Evolutionary conservation across 2,797 vertebrate genomes (phyloP), one percentile per base, ranked within the genome.

Genomic region (Cichlasoma orientale): DNA sequence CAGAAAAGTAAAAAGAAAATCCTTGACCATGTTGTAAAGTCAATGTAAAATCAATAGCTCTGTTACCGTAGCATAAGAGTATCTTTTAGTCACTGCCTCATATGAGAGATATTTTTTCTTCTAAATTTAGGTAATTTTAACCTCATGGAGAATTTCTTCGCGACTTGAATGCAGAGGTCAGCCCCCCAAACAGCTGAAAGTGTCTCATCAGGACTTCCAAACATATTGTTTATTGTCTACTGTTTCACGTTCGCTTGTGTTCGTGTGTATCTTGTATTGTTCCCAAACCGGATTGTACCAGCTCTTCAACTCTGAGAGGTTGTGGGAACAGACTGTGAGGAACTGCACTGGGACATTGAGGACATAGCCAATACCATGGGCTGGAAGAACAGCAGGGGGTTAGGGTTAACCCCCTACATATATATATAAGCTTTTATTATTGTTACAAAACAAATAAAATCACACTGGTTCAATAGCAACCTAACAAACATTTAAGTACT

Each of bases 361-460:
- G 78, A 82, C 57, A 66, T 95, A 76, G 94, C 92, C 0, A 53
- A 72, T 44, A 84, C 90, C 25, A 78, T 92, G 38, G 93, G 93
- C 80, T 97, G 95, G 95, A 96, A 92, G 63, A 84, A 52, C 41
- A 77, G n/a, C n/a, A n/a, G n/a, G n/a, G n/a, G n/a, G n/a, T n/a
- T n/a, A n/a, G n/a, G n/a, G n/a, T n/a, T n/a, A n/a, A n/a, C n/a
- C n/a, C n/a, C n/a, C n/a, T 29, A 29, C 1, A 29, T 29, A 29
- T 29, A 29, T 5, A 29, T 29, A 29, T 29, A 27, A 27, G 27
- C 2, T 57, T 82, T 61, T 19, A 52, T 72, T 72, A 31, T 36
- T 41, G 8, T 72, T 53, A 5, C 31, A 38, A 3, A 77, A 61
- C 13, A 61, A 41, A 36, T 61, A 61, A 63, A 44, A 25, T 63